Base-by-base conservation (phyloP, 1,140 invertebrate species). In the Heliconius nattereri region DNA sequence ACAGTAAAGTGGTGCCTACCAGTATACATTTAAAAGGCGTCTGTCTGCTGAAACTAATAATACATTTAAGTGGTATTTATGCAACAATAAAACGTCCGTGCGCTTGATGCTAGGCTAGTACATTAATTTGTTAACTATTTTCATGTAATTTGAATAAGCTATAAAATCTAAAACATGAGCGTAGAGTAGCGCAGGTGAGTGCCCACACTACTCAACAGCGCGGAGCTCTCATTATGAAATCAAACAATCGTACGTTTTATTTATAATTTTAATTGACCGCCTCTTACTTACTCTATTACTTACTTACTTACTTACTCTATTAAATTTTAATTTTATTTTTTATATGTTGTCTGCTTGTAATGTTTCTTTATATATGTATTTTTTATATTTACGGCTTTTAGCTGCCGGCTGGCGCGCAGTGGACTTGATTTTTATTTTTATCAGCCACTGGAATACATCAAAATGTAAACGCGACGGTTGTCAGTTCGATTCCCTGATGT, bases 51-150 rank as follows among this genome's bases (percentile, higher is more conserved):
- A 66, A 29, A 13, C 60, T 66, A 66, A 66, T 66, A 66, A 66
- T 66, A 66, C 23, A 29, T 66, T 26, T 16, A 29, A 66, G 26
- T 66, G 60, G 60, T 66, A 29, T 66, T 66, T 7, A 16, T 29
- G 60, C 26, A 66, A 16, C 57, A 26, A 60, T 66, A 66, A 66
- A 66, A 66, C 6, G n/a, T n/a, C n/a, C n/a, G n/a, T n/a, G n/a
- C n/a, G 23, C 54, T 57, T 57, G 23, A 57, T 26, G 54, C n/a
- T 57, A 29, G 60, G 19, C 13, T 1, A n/a, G 23, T 2, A 8
- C 23, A 66, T 66, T 66, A 66, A 66, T 66, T 66, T 29, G 60
- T 66, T 26, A 66, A 66, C 60, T 66, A 11, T 66, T 66, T 66
- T 66, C 60, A 16, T 26, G 9, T 66, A 66, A 66, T 26, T 66